A percentile compares a stretch with the other conserved stretches of the same genome.
phyloP scores from a whole-genome alignment of 2,797 vertebrate genomes.

The Tympanoctomys barrerae region DNA sequence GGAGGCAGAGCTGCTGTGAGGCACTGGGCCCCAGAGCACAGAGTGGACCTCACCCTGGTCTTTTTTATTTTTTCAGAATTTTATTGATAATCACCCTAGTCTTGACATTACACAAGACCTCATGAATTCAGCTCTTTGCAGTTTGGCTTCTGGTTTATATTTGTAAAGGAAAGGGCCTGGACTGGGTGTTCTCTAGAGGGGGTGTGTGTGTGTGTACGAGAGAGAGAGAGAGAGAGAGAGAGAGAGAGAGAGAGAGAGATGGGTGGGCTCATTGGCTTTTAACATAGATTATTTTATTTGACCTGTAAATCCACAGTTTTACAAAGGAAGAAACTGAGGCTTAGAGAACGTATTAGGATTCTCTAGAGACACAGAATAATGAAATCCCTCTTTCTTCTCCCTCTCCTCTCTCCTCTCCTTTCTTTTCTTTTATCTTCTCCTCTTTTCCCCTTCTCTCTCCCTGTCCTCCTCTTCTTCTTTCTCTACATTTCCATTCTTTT shows the following conservation, averaged over 20 bases:
- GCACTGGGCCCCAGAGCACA: rapidly evolving
- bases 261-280: background rate
- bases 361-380: background rate
- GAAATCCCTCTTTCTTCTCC: background rate
- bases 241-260: background rate
- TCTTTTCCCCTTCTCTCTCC: rapidly evolving
- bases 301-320: background rate
- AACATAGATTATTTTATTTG: background rate
- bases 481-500: too few species aligned
- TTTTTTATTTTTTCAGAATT: too few species aligned
- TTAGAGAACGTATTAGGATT: background rate
- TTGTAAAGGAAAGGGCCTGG: background rate
- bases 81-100: too few species aligned
- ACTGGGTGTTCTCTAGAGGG: background rate
- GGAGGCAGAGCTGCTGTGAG: background rate
- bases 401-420: background rate
- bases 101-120: background rate
- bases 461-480: too few species aligned
- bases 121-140: background rate
- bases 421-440: rapidly evolving
- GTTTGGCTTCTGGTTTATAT: background rate
- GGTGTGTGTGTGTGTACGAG: background rate
- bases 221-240: background rate
- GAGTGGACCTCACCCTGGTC: background rate
- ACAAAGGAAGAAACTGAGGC: background rate